Base-by-base conservation (phyloP, 2,113 vertebrate genomes). In the Nipponia nippon region DNA sequence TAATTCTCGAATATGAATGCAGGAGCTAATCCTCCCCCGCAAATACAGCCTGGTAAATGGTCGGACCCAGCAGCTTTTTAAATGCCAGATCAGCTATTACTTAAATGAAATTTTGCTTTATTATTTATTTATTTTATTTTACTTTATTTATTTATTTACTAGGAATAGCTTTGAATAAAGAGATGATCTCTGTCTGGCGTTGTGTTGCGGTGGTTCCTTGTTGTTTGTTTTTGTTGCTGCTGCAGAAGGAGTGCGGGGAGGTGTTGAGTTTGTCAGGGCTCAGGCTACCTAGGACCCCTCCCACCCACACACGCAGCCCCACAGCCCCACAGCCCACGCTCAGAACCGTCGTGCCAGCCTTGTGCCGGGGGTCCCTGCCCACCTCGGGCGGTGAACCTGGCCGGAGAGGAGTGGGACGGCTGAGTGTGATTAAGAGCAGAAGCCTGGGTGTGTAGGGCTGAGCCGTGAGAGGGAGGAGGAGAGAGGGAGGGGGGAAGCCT, bases 1-100 rank as follows among this genome's bases (percentile, higher is more conserved):
- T 97, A 97, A 97, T 97, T 95, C 97, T 87, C 16, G 13, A 89
- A 97, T 95, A 97, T 96, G 95, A 96, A 97, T 94, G 94, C 13
- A 11, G 1, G 0, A 70, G 40, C 72, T 96, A 97, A 97, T 96
- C 93, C 95, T 94, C 44, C 75, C 38, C 65, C 87, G 89, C 92
- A 97, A 96, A 95, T 59, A 66, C 61, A 95, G 58, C 53, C 81
- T 50, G 47, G 58, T 73, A 96, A 83, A 97, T 18, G 40, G 81
- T 83, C 23, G 0, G 80, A 76, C 83, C 34, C 75, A 63, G 63
- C 59, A 87, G 87, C 61, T 27, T 93, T 89, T 83, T 70, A 94
- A 93, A 96, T 70, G 82, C 91, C 87, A 75, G 85, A 82, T 93
- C 91, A 95, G 94, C 95, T 87, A 11, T 87, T 83, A 89, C 89